Conservation (phyloP, 2,888 invertebrate genomes). For the Marasmarcha lunaedactyla region DNA sequence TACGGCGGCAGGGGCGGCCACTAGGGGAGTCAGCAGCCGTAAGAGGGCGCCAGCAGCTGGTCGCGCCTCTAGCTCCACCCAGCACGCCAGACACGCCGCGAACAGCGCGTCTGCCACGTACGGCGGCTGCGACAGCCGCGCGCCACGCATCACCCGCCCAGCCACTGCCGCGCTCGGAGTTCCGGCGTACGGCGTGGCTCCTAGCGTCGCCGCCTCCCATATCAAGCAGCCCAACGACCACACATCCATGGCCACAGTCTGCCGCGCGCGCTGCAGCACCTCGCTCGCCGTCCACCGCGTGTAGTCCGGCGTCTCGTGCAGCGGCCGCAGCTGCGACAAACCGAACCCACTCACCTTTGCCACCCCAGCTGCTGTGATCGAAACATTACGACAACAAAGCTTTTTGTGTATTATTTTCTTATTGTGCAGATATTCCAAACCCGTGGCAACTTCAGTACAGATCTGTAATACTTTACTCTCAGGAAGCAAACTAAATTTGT, state of each 20-base stretch:
- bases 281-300: conserved; percentile 86
- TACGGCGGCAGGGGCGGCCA: conserved; percentile 37
- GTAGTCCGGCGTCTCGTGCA: conserved; percentile 77
- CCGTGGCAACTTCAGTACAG: conserved; percentile 75
- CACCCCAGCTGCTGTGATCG: conserved; percentile 72
- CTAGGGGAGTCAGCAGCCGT: conserved; percentile 43
- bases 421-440: conserved; percentile 77
- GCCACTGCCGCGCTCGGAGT: conserved; percentile 76
- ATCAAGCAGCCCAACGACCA: conserved; percentile 87
- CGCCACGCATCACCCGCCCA: conserved; percentile 76
- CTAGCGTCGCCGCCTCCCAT: conserved; percentile 86
- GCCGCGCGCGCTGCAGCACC: conserved; percentile 76
- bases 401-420: conserved; percentile 80
- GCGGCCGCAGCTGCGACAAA: conserved; percentile 73
- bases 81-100: conserved; percentile 85
- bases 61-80: conserved; percentile 85
- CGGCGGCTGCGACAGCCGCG: conserved; percentile 78
- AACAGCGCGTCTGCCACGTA: conserved; percentile 84
- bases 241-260: conserved; percentile 79
- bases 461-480: conserved; percentile 75
- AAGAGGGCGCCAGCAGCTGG: conserved; percentile 76
- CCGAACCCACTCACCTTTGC: conserved; percentile 84
- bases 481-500: conserved; percentile 70
- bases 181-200: conserved; percentile 82
- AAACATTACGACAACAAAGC: conserved; percentile 79